phyloP scores from a whole-genome alignment of 2,113 vertebrate genomes.

The Entelurus aequoreus region DNA sequence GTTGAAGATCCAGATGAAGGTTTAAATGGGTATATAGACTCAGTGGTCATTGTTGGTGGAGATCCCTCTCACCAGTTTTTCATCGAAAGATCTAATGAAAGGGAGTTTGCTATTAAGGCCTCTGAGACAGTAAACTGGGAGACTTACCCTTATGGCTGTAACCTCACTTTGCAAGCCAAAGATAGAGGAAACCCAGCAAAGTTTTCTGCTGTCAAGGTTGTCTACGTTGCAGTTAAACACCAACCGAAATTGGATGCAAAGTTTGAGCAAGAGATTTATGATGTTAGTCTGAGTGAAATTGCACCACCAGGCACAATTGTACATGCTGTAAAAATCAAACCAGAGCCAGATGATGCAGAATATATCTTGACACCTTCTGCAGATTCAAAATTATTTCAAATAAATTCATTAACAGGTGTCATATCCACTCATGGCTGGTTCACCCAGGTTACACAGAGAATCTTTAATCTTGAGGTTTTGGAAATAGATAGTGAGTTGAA shows the following conservation, averaged over 20 bases:
- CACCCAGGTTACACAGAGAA: slow-evolving; percentile 76
- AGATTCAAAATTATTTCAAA: slow-evolving; percentile 80
- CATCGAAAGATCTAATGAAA: slow-evolving; percentile 77
- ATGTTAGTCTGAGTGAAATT: slow-evolving; percentile 84
- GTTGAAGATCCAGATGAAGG: slow-evolving; percentile 87
- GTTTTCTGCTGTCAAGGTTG: slow-evolving; percentile 75
- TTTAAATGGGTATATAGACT: slow-evolving; percentile 89
- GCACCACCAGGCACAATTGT: slow-evolving; percentile 88
- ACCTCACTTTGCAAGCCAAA: slow-evolving; percentile 90
- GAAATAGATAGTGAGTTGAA: slow-evolving; percentile 75
- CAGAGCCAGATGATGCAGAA: slow-evolving; percentile 80
- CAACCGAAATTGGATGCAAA: slow-evolving; percentile 61
- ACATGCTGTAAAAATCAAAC: slow-evolving; percentile 76
- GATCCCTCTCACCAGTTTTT: slow-evolving; percentile 81
- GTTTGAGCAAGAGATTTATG: slow-evolving; percentile 84
- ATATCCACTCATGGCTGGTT: slow-evolving; percentile 82
- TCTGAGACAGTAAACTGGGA: slow-evolving; percentile 81
- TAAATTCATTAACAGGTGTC: slow-evolving; percentile 85
- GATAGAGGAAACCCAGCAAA: slow-evolving; percentile 88
- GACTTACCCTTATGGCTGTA: slow-evolving; percentile 79
- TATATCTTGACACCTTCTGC: slow-evolving; percentile 80
- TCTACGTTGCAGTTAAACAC: slow-evolving; percentile 75
- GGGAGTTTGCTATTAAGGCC: slow-evolving; percentile 75
- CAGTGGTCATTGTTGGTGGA: slow-evolving; percentile 83
- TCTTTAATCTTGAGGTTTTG: slow-evolving; percentile 80